Evolutionary conservation across 2,888 invertebrate species (phyloP).

Genomic region (Thera obeliscata): DNA sequence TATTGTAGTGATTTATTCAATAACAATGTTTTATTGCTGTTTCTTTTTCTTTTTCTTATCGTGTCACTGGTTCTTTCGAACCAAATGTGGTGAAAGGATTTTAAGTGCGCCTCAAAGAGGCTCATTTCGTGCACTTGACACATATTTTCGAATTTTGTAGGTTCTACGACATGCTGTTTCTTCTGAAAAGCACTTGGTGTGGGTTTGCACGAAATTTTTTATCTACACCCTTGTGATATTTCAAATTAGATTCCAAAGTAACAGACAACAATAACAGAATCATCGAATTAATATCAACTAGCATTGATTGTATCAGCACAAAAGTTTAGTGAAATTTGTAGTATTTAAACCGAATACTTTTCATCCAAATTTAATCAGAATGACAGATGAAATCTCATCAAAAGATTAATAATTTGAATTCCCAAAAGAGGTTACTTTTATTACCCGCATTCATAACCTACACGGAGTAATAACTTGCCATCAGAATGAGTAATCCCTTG

Average conservation of each 20-base stretch:
- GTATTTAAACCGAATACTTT: conserved; percentile 6
- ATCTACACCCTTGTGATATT: too few species aligned
- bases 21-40: too few species aligned
- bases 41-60: too few species aligned
- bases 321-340: not conserved
- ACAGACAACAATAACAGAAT: not conserved
- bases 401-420: conserved; percentile 40
- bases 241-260: not conserved
- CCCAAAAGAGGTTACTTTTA: conserved; percentile 34
- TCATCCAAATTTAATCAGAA: conserved; percentile 15
- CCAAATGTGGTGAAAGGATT: too few species aligned
- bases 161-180: too few species aligned
- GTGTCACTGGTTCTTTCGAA: too few species aligned
- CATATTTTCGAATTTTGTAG: too few species aligned
- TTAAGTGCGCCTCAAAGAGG: too few species aligned
- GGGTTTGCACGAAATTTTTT: too few species aligned
- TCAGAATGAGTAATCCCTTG: conserved; percentile 34
- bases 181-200: too few species aligned
- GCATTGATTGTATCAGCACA: not conserved
- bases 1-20: too few species aligned
- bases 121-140: too few species aligned
- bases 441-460: conserved; percentile 36
- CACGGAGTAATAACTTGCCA: conserved; percentile 36
- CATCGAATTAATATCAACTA: not conserved
- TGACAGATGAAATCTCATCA: conserved; percentile 35